Evolutionary conservation across 1,140 invertebrate species (phyloP).

Genomic region (Anagrus nilaparvatae): DNA sequence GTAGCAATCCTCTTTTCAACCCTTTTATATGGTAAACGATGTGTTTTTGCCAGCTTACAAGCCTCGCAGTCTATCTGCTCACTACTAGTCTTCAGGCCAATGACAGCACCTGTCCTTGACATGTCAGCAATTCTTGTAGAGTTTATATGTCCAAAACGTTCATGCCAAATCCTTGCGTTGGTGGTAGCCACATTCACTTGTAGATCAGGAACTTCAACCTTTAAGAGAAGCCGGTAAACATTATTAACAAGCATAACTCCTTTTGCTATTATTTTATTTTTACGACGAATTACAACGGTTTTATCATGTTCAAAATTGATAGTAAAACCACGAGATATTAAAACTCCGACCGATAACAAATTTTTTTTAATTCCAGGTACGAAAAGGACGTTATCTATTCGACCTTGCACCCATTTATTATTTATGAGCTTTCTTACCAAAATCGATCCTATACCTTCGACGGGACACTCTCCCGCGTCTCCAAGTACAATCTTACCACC

Average conservation of each 20-base stretch:
- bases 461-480: conserved; percentile 9
- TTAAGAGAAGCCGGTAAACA: conserved; percentile 16
- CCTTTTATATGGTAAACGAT: neutral
- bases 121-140: conserved; percentile 16
- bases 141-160: conserved; percentile 19
- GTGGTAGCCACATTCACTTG: conserved; percentile 14
- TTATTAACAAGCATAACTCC: conserved; percentile 15
- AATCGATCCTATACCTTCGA: conserved; percentile 14
- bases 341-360: conserved; percentile 17
- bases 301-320: conserved; percentile 15
- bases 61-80: no score
- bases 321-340: conserved; percentile 10
- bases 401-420: conserved; percentile 9
- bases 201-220: conserved; percentile 26
- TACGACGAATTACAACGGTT: conserved; percentile 12
- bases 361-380: conserved; percentile 15
- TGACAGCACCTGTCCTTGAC: neutral
- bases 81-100: no score
- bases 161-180: conserved; percentile 19
- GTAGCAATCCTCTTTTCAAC: neutral
- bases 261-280: conserved; percentile 15
- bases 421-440: conserved; percentile 10
- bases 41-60: neutral
- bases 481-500: conserved; percentile 14
- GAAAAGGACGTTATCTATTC: conserved; percentile 15